phyloP scores from a whole-genome alignment of 2,888 invertebrate genomes.

The Ischnus inquisitorius region DNA sequence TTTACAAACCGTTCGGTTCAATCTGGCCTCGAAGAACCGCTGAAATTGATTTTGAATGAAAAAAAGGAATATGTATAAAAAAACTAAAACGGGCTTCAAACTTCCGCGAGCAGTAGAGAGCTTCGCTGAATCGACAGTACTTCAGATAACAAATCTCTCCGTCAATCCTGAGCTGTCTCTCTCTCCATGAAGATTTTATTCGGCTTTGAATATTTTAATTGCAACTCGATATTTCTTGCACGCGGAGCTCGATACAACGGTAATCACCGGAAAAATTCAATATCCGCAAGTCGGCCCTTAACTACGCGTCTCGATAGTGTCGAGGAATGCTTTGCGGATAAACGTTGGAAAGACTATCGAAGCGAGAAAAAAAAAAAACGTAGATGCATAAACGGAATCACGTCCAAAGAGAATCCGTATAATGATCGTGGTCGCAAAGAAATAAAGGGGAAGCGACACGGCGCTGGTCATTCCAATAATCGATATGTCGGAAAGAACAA shows the following conservation, averaged over 20 bases:
- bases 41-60: conserved; percentile 13
- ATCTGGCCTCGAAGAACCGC: conserved; percentile 37
- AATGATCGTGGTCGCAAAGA: conserved; percentile 60
- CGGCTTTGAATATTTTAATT: conserved; percentile 59
- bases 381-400: conserved; percentile 31
- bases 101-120: conserved; percentile 24
- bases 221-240: conserved; percentile 56
- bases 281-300: conserved; percentile 28
- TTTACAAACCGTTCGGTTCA: conserved; percentile 24
- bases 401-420: conserved; percentile 55
- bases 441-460: conserved; percentile 33
- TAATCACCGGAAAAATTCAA: conserved; percentile 47
- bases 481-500: conserved; percentile 36
- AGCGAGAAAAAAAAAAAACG: conserved; percentile 36
- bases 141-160: conserved; percentile 38
- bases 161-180: background rate
- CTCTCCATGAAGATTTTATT: conserved; percentile 18
- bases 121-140: conserved; percentile 44
- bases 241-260: conserved; percentile 20
- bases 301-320: background rate
- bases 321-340: conserved; percentile 10
- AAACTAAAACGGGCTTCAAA: conserved; percentile 33
- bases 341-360: conserved; percentile 28
- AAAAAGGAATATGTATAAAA: background rate
- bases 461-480: conserved; percentile 53